Conservation (phyloP, 2,113 vertebrate species). For the Sialia sialis region DNA sequence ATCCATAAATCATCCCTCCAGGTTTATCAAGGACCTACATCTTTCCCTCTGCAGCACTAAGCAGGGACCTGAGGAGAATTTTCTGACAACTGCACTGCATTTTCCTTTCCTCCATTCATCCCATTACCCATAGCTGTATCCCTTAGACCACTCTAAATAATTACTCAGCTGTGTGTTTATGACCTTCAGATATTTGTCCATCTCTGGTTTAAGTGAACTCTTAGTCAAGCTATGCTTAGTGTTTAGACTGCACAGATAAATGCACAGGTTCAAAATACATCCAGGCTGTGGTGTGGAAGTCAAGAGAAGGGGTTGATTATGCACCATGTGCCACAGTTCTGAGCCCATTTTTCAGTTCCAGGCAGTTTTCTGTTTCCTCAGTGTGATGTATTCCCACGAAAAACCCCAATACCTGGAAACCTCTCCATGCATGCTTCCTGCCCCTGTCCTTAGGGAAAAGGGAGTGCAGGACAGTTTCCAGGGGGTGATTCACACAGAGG, state of each 20-base stretch:
- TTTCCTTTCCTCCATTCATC: constrained; percentile 29
- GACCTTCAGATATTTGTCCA: constrained; percentile 53
- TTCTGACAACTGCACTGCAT: neutral
- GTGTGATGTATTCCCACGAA: neutral
- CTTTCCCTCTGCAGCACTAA: neutral
- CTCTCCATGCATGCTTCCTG: neutral
- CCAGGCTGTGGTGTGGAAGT: neutral
- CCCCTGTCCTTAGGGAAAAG: neutral
- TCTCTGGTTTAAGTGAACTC: neutral
- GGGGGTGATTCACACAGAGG: neutral
- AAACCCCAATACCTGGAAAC: neutral
- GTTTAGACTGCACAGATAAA: neutral
- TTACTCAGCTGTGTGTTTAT: neutral
- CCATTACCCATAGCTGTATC: constrained; percentile 7
- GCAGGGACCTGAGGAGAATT: neutral
- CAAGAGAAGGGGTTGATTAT: neutral
- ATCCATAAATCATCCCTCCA: constrained; percentile 6
- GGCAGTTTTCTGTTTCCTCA: neutral
- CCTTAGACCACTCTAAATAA: constrained; percentile 55
- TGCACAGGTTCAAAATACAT: neutral
- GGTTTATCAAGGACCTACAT: constrained; percentile 1
- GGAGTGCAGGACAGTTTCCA: neutral
- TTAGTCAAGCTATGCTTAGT: neutral
- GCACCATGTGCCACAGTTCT: neutral
- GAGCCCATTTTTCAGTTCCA: neutral